phyloP scores from a whole-genome alignment of 2,797 vertebrate genomes.

The Chaunax sp. region DNA sequence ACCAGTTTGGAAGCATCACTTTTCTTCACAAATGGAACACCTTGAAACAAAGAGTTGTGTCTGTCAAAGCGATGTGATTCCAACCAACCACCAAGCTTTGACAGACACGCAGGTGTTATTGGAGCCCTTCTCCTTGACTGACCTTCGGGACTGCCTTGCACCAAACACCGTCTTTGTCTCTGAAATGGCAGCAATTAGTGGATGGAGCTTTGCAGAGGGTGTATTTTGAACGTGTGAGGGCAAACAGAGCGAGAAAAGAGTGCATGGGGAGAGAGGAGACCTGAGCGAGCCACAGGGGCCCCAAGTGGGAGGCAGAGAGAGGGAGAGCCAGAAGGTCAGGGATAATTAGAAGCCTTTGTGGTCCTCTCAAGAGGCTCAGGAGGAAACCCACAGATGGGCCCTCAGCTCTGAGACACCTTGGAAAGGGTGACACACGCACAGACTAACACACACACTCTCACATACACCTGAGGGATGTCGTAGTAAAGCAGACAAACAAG shows the following conservation, averaged over 20 bases:
- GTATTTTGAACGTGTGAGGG: conserved; percentile 75
- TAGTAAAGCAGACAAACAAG: conserved; percentile 46
- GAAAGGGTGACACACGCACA: conserved; percentile 40
- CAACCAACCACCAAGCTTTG: conserved; percentile 43
- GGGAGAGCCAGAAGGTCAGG: conserved; percentile 84
- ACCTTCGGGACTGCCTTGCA: conserved; percentile 75
- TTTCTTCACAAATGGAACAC: conserved; percentile 60
- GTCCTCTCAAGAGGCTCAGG: conserved; percentile 79
- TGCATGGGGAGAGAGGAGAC: conserved; percentile 54
- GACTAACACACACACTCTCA: conserved; percentile 29
- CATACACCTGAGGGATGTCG: conserved; percentile 44
- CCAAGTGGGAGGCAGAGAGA: conserved; percentile 66
- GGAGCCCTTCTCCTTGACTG: conserved; percentile 72
- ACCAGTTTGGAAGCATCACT: conserved; percentile 56
- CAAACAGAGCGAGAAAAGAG: conserved; percentile 59
- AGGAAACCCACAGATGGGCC: conserved; percentile 80
- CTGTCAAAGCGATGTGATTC: conserved; percentile 63
- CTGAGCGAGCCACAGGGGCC: conserved; percentile 65
- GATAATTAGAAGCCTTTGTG: conserved; percentile 87
- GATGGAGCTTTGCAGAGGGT: conserved; percentile 64
- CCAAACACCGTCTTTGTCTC: conserved; percentile 74
- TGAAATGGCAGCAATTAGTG: conserved; percentile 82
- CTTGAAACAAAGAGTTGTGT: conserved; percentile 70
- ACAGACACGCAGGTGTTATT: conserved; percentile 67
- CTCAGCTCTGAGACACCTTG: conserved; percentile 67